phyloP scores from a whole-genome alignment of 2,797 vertebrate genomes.

The Gorsachius magnificus region DNA sequence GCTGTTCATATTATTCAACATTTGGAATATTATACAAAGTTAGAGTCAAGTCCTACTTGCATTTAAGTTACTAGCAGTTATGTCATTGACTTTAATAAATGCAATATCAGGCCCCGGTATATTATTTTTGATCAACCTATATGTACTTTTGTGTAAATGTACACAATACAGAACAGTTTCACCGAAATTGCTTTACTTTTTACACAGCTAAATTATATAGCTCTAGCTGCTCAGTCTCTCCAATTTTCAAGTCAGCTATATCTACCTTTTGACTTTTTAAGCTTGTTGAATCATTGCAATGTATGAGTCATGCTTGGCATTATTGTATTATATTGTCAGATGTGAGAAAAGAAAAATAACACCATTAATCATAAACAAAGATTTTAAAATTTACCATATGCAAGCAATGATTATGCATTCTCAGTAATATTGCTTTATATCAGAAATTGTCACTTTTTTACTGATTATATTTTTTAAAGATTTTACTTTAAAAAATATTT shows the following conservation, averaged over 20 bases:
- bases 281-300: slow-evolving; percentile 50
- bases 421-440: background rate
- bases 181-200: background rate
- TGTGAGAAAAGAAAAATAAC: slow-evolving; percentile 27
- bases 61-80: background rate
- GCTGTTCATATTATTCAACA: background rate
- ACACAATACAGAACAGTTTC: background rate
- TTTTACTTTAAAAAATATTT: background rate
- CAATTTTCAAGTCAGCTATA: slow-evolving; percentile 19
- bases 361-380: background rate
- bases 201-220: background rate
- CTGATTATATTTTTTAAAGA: background rate
- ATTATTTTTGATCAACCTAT: background rate
- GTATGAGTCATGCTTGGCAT: background rate
- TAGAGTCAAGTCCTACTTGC: background rate
- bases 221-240: background rate
- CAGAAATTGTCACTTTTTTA: background rate
- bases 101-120: background rate
- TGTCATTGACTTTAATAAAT: background rate
- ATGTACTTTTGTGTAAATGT: background rate
- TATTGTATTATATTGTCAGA: slow-evolving; percentile 27
- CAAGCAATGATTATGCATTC: background rate
- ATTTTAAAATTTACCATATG: background rate
- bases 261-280: slow-evolving; percentile 27
- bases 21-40: background rate